phyloP scores from a whole-genome alignment of 2,113 vertebrate species.

The Hucho hucho region DNA sequence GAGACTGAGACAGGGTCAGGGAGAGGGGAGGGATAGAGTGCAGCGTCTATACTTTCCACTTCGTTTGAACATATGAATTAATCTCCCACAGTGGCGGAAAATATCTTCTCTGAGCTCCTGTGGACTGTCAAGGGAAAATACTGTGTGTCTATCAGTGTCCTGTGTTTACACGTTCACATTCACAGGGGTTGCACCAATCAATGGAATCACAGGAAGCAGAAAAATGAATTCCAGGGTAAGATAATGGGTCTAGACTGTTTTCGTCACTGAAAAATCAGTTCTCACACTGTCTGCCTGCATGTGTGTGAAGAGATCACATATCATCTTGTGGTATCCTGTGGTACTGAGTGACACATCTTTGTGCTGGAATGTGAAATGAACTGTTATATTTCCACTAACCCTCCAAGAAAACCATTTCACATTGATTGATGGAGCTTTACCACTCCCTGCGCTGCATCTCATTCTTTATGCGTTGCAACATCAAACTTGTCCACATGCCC shows the following conservation, averaged over 20 bases:
- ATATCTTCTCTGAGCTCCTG: constrained; percentile 5
- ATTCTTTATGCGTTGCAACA: neutral
- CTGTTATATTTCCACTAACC: neutral
- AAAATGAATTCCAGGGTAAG: neutral
- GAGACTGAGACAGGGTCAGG: neutral
- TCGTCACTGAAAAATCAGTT: neutral
- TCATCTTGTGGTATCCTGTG: neutral
- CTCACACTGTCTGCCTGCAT: neutral
- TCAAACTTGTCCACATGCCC: neutral
- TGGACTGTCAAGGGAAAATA: constrained; percentile 8
- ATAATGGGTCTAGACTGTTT: constrained; percentile 5
- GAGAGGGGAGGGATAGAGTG: constrained; percentile 13
- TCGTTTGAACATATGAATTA: neutral
- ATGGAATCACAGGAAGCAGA: neutral
- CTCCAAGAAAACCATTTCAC: neutral
- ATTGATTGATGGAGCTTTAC: neutral
- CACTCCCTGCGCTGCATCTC: neutral
- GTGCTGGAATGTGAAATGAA: neutral
- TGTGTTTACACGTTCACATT: neutral
- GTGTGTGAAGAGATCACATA: neutral
- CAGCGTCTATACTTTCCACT: constrained; percentile 17
- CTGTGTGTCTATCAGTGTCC: constrained; percentile 9
- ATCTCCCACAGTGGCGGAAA: neutral
- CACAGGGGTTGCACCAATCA: neutral
- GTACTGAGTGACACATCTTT: neutral